These are phyloP conservation scores for Eulithis testata DNA, from an alignment of 2,888 invertebrate species.

Conservation along the genomic window DNA sequence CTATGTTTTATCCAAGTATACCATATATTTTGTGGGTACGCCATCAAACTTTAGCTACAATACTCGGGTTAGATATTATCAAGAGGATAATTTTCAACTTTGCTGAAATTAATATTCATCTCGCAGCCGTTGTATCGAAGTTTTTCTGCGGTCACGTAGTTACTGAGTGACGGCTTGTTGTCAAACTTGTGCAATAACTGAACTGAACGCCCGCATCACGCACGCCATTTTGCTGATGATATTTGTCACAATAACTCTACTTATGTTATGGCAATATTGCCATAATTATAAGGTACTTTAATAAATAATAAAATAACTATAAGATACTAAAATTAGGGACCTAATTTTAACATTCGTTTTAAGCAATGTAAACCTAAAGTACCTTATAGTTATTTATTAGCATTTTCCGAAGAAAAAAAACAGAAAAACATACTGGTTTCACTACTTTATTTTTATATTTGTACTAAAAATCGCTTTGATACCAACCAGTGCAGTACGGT, in stretches of 20 bases:
- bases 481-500: no score
- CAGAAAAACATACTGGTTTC: no score
- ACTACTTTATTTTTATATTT: no score
- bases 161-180: conserved; percentile 52
- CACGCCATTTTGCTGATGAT: conserved; percentile 23
- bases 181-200: conserved; percentile 73
- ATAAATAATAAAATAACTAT: no score
- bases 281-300: no score
- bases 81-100: neutral
- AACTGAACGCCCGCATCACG: conserved; percentile 47
- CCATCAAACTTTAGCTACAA: neutral
- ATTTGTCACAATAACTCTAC: conserved; percentile 11
- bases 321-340: no score
- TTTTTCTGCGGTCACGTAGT: conserved; percentile 45
- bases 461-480: no score
- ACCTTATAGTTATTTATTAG: no score
- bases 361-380: no score
- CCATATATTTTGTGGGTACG: neutral
- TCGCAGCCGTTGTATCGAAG: conserved; percentile 27
- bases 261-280: neutral
- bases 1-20: neutral
- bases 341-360: no score
- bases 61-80: neutral
- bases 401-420: no score
- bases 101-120: conserved; percentile 33